These are phyloP conservation scores for Gymnogyps californianus DNA, from an alignment of 2,113 vertebrate genomes.

Conservation along the genomic window DNA sequence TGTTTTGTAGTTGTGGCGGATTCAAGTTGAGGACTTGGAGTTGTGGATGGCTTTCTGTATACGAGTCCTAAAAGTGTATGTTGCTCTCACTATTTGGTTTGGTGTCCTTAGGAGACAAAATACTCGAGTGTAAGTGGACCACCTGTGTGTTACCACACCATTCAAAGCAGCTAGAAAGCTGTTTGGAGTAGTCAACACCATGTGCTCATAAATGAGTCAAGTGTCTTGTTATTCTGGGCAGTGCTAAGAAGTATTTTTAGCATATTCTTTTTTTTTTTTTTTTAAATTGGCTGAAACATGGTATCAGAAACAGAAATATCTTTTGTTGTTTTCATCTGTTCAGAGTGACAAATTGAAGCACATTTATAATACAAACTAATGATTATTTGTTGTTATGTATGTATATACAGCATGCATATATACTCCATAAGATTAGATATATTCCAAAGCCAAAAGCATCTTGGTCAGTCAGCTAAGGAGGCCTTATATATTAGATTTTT, in stretches of 20 bases:
- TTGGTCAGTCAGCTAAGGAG: neutral
- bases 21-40: neutral
- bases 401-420: neutral
- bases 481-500: neutral
- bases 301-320: neutral
- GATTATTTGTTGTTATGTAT: neutral
- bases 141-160: constrained; percentile 6
- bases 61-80: neutral
- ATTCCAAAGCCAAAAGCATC: neutral
- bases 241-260: constrained; percentile 55
- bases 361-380: neutral
- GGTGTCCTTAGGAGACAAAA: neutral
- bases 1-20: neutral
- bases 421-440: neutral
- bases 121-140: neutral
- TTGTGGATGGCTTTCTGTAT: neutral
- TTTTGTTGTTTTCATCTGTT: neutral
- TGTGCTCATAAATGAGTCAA: constrained; percentile 22
- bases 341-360: neutral
- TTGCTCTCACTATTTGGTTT: neutral
- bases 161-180: constrained; percentile 31
- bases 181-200: constrained; percentile 26
- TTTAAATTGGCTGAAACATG: neutral
- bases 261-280: neutral
- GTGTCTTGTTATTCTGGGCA: constrained; percentile 48